phyloP scores from a whole-genome alignment of 2,113 vertebrate species.

The Boulengeromyrus knoepffleri region DNA sequence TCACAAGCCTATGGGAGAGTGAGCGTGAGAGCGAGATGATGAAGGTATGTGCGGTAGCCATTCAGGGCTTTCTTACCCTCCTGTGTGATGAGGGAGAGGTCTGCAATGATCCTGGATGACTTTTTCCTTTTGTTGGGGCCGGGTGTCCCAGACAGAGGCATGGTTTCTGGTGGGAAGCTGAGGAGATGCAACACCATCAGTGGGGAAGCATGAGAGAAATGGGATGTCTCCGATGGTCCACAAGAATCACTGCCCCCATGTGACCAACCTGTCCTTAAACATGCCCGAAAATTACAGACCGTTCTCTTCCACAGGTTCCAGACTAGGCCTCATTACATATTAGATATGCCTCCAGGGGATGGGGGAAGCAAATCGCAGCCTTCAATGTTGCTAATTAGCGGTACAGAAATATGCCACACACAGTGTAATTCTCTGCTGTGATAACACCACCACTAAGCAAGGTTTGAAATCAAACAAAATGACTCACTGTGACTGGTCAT shows the following conservation, averaged over 20 bases:
- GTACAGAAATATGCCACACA: not conserved
- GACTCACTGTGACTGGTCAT: not conserved
- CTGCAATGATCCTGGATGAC: conserved; percentile 75
- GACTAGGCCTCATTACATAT: not conserved
- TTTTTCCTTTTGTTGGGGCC: conserved; percentile 91
- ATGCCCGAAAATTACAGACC: not conserved
- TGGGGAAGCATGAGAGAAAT: not conserved
- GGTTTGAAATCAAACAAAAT: not conserved
- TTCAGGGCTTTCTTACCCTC: conserved; percentile 66
- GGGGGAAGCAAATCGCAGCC: not conserved
- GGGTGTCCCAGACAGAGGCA: conserved; percentile 87
- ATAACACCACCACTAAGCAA: not conserved
- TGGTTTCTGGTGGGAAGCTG: conserved; percentile 54
- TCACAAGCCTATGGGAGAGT: not conserved
- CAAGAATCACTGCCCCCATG: not conserved
- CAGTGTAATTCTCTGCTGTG: not conserved
- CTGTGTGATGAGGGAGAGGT: conserved; percentile 68
- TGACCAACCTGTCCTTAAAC: not conserved
- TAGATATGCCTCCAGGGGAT: not conserved
- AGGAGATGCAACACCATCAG: conserved; percentile 8
- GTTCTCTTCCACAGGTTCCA: not conserved
- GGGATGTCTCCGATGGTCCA: not conserved
- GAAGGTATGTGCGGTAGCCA: not conserved
- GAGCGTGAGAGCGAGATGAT: not conserved
- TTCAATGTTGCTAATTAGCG: not conserved